These are phyloP conservation scores for Pseudeuparius sepicola DNA, from an alignment of 2,888 invertebrate genomes.

Conservation along the genomic window DNA sequence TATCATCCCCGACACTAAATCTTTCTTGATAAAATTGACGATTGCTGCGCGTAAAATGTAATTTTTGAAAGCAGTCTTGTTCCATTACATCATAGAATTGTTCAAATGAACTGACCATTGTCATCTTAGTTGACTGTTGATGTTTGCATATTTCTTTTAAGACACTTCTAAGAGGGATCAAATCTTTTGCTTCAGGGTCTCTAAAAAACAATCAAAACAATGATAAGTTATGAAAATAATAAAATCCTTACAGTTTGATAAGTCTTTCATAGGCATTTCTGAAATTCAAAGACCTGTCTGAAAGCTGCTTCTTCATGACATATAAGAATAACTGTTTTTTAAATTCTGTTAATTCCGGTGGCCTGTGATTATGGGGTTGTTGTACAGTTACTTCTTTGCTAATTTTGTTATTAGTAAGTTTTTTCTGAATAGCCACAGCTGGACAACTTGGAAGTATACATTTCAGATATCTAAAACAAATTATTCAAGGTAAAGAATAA, in stretches of 20 bases:
- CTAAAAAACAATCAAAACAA: constrained; percentile 23
- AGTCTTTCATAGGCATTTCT: constrained; percentile 32
- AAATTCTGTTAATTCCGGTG: constrained; percentile 23
- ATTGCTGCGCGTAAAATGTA: constrained; percentile 33
- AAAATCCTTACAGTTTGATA: constrained; percentile 29
- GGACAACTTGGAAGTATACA: constrained; percentile 30
- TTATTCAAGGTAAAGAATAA: too few relatives aligned
- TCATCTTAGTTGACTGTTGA: constrained; percentile 26
- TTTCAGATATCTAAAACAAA: constrained; percentile 26
- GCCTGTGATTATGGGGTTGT: constrained; percentile 30
- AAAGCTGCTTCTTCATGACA: constrained; percentile 32
- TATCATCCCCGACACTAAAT: constrained; percentile 43
- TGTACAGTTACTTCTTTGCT: constrained; percentile 25
- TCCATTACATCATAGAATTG: constrained; percentile 32
- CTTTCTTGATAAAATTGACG: constrained; percentile 46
- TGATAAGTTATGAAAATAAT: background rate
- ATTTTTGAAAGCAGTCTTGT: constrained; percentile 28
- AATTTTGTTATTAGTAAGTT: constrained; percentile 19
- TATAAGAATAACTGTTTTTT: constrained; percentile 34
- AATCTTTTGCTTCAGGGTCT: constrained; percentile 28
- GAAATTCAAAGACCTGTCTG: constrained; percentile 33
- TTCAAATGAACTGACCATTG: constrained; percentile 30
- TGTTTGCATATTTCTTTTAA: constrained; percentile 35
- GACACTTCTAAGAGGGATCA: constrained; percentile 32
- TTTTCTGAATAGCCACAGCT: constrained; percentile 26